Percentiles rank a stretch among this genome's conserved stretches.
Conservation (phyloP, 2,888 invertebrate genomes). For the Limenitis camilla region DNA sequence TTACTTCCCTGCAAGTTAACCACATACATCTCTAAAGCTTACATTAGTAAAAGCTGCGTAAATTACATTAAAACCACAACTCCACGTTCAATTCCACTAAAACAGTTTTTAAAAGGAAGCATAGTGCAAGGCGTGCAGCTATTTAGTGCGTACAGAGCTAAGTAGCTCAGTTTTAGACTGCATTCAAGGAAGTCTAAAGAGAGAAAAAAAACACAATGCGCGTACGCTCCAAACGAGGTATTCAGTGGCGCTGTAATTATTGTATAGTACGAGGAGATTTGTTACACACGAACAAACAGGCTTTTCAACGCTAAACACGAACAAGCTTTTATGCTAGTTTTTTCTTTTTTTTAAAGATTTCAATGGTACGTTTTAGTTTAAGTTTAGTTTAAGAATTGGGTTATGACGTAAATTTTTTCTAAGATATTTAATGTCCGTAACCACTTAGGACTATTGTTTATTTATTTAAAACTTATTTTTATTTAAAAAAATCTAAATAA, state of each 20-base stretch:
- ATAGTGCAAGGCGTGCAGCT: conserved; percentile 8
- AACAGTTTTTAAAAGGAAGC: conserved; percentile 9
- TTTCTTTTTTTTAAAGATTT: conserved; percentile 4
- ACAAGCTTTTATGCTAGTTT: conserved; percentile 1
- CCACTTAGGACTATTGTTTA: neutral
- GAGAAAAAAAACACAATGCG: conserved; percentile 48
- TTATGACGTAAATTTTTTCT: too few species aligned
- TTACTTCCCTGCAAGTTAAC: too few species aligned
- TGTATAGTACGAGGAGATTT: conserved; percentile 31
- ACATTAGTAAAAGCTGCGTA: neutral
- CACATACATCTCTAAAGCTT: too few species aligned
- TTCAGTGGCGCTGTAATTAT: conserved; percentile 52
- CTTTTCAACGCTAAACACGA: conserved; percentile 3
- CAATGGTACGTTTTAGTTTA: conserved; percentile 4
- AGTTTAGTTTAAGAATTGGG: too few species aligned
- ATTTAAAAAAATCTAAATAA: too few species aligned
- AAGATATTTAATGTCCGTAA: neutral
- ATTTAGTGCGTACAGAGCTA: conserved; percentile 16
- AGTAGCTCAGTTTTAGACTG: conserved; percentile 16
- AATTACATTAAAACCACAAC: conserved; percentile 7
- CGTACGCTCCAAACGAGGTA: conserved; percentile 55
- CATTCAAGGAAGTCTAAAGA: conserved; percentile 18
- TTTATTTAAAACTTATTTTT: too few species aligned
- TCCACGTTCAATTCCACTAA: conserved; percentile 6
- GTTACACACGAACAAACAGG: conserved; percentile 22